Conservation (phyloP, 2,888 invertebrate genomes). For the Escarpia spicata region DNA sequence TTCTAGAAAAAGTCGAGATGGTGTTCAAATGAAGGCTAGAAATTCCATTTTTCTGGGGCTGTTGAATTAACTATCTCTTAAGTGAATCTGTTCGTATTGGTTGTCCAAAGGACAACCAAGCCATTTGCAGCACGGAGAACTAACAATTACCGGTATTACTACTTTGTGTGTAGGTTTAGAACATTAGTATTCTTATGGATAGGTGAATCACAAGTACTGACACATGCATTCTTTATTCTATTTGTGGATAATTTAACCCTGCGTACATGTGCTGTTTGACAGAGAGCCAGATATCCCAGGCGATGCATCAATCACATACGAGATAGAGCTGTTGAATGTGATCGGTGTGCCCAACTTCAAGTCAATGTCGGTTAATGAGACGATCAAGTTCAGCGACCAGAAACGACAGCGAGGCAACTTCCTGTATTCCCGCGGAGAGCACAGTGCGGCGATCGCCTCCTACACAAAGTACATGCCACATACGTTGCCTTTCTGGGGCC, state of each 20-base stretch:
- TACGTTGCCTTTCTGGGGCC: neutral
- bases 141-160: too few relatives aligned
- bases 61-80: too few relatives aligned
- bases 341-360: conserved; percentile 74
- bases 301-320: conserved; percentile 76
- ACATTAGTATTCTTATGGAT: too few relatives aligned
- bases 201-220: neutral
- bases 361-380: conserved; percentile 73
- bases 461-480: conserved; percentile 72
- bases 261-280: neutral
- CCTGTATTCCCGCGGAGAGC: conserved; percentile 87
- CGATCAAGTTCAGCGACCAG: conserved; percentile 75
- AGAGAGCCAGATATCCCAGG: conserved; percentile 75
- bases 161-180: too few relatives aligned
- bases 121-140: too few relatives aligned
- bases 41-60: too few relatives aligned
- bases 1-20: too few relatives aligned
- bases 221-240: neutral
- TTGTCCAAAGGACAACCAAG: too few relatives aligned
- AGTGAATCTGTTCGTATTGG: too few relatives aligned
- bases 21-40: too few relatives aligned
- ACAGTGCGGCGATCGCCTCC: conserved; percentile 82
- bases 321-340: conserved; percentile 77
- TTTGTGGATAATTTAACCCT: neutral
- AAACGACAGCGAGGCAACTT: conserved; percentile 90